phyloP scores from a whole-genome alignment of 2,113 vertebrate genomes.

The chimpanzee (Pan troglodytes) region DNA sequence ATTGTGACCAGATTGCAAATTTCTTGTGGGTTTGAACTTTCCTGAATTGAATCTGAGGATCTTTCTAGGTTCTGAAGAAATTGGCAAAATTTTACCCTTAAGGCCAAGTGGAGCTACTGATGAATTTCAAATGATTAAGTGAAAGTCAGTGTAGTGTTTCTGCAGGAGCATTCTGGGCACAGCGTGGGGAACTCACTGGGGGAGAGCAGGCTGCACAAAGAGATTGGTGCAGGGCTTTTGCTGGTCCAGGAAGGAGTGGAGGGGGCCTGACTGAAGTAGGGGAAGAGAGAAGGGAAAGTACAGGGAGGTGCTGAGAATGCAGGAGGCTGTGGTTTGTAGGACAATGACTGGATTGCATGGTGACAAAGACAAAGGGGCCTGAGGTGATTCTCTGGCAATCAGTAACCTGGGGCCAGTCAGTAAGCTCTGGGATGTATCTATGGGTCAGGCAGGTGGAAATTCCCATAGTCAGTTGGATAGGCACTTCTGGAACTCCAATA shows the following conservation, averaged over 20 bases:
- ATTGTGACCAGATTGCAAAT: background rate
- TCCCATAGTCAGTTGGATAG: background rate
- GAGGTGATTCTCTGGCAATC: background rate
- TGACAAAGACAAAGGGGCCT: background rate
- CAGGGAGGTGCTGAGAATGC: too few species aligned
- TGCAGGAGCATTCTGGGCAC: background rate
- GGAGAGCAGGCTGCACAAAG: background rate
- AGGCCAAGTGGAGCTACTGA: background rate
- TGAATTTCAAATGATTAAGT: background rate
- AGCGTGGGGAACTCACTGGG: too few species aligned
- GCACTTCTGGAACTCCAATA: background rate
- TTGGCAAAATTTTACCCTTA: background rate
- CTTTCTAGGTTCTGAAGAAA: slow-evolving; percentile 4
- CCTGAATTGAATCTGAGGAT: background rate
- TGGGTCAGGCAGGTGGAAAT: background rate
- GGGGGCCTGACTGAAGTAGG: background rate
- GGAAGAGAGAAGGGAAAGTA: background rate
- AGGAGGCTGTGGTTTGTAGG: background rate
- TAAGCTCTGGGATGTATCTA: background rate
- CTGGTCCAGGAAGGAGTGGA: background rate
- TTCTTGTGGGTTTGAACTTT: background rate
- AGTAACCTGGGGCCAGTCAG: background rate
- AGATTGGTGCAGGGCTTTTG: background rate
- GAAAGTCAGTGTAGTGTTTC: background rate
- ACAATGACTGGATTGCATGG: background rate